Evolutionary conservation across 2,888 invertebrate genomes (phyloP), one percentile per base, ranked within the genome.

Genomic region (Andrena hattorfiana): DNA sequence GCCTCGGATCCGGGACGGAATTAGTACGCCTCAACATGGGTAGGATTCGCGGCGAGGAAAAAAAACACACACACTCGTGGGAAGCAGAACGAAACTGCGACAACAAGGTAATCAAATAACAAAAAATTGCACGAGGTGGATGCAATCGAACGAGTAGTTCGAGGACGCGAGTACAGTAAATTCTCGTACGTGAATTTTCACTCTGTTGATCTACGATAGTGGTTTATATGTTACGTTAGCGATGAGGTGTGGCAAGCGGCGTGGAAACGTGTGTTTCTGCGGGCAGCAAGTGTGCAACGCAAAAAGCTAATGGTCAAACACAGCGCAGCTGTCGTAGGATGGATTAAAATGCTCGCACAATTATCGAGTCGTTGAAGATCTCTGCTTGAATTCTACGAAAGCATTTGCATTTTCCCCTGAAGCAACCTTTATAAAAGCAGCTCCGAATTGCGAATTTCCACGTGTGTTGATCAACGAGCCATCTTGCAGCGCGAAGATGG

Each of bases 101-200:
- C 64, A 59, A 59, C 48, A 51, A n/a, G 69, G 32, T 64, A 69
- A 76, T 64, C 56, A 51, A 63, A 59, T 67, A 64, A 64, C 48
- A 23, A 66, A 67, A 67, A 71, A 77, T 69, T 77, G 66, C 28
- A 67, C 66, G 35, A 64, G 7, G 26, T 48, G 23, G 48, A 48
- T 7, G 42, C 32, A 62, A 62, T n/a, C 28, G 20, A 32, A 62
- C 32, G 10, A 60, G 30, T 20, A 35, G 5, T 48, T 48, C 20
- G 16, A 23, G 20, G 13, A 30, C 13, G n/a, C 51, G 67, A 0
- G 42, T 8, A 67, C 13, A 20, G 20, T 67, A 66, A 30, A 67
- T 48, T 48, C 59, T 42, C 1, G n/a, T 1, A 49, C 8, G 59
- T 6, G 48, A 32, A 77, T 3, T 26, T 48, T 56, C 8, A 20